Evolutionary conservation across 2,797 vertebrate genomes (phyloP), one percentile per base, ranked within the genome.

Genomic region (Leptatherina wallacei): DNA sequence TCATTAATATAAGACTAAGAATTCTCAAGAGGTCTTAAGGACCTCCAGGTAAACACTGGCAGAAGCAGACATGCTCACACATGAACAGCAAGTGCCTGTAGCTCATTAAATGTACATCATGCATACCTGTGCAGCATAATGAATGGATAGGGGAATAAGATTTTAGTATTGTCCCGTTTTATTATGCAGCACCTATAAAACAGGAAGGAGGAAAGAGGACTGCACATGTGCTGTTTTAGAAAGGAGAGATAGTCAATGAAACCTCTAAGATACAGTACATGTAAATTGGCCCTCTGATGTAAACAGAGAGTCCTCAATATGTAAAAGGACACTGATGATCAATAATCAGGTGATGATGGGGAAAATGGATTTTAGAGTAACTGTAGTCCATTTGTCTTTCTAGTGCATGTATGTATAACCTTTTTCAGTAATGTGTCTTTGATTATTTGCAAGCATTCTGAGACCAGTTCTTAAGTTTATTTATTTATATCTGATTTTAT

Each of bases 71-170:
- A 13, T 36, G 42, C 70, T 59, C n/a, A 14, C 27, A 60, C 20
- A 65, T 2, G 1, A 44, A 47, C 40, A 38, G 18, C 54, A 40
- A 36, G 27, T 51, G 52, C 42, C 36, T 47, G 8, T 47, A 65
- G 74, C 56, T 47, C 0, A 60, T 60, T 69, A 69, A 52, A 42
- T 29, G 18, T 24, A n/a, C n/a, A 62, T 58, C 16, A 24, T n/a
- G 13, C 33, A 51, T 68, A 35, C 27, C 33, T 47, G 20, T 24
- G 44, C 61, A 58, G 35, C 33, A 0, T 44, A 55, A 61, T n/a
- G 5, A 22, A 42, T 32, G 65, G 13, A 56, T 18, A n/a, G 51
- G n/a, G 5, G 36, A 14, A 40, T 16, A 65, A 65, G 27, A 8
- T 40, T 18, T 36, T 55, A 27, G 24, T 27, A 27, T 57, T 67